phyloP scores from a whole-genome alignment of 2,113 vertebrate genomes.

The Ammodytes marinus region DNA sequence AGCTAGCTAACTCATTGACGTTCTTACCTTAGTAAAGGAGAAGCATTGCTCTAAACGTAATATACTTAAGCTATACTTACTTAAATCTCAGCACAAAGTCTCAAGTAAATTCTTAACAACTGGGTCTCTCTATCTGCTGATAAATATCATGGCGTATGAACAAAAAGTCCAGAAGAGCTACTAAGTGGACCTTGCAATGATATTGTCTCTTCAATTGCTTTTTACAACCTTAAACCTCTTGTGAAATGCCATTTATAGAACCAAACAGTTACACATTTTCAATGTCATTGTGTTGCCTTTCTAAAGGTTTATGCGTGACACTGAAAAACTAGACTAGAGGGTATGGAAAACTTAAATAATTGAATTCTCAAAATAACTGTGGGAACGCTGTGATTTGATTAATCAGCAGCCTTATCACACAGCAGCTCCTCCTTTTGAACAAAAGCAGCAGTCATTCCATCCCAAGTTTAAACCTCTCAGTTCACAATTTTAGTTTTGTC shows the following conservation, averaged over 20 bases:
- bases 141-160: no score
- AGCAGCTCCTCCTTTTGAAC: neutral
- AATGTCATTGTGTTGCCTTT: slow-evolving; percentile 11
- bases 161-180: no score
- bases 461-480: slow-evolving; percentile 60
- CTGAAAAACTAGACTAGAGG: slow-evolving; percentile 4
- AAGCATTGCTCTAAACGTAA: no score
- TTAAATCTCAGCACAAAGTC: no score
- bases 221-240: neutral
- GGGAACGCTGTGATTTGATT: slow-evolving; percentile 68
- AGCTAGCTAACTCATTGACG: no score
- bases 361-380: slow-evolving; percentile 65
- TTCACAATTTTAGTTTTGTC: slow-evolving; percentile 61
- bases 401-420: slow-evolving; percentile 68
- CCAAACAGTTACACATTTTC: slow-evolving; percentile 5
- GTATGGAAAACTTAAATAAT: slow-evolving; percentile 48
- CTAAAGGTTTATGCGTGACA: neutral
- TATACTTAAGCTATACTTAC: no score
- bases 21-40: no score
- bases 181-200: no score
- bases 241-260: neutral
- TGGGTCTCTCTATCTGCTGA: no score
- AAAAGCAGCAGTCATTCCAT: slow-evolving; percentile 65
- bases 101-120: no score
- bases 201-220: no score